These are phyloP conservation scores for Sebastes oblongus DNA, from an alignment of 2,797 vertebrate genomes.

Conservation along the genomic window DNA sequence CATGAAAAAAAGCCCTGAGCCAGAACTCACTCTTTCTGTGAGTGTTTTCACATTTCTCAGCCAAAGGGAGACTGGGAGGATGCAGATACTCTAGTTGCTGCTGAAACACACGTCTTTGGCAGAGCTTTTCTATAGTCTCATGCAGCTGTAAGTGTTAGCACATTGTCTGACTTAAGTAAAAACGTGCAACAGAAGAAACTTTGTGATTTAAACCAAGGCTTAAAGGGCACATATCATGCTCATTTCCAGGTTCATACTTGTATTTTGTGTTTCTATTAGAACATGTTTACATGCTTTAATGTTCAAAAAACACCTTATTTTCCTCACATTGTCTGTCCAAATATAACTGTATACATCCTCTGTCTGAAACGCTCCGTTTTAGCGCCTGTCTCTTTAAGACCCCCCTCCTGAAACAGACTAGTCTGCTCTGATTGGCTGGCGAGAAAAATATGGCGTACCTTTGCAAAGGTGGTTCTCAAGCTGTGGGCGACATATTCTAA, in stretches of 20 bases:
- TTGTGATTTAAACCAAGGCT: not conserved
- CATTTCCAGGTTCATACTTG: too few relatives aligned
- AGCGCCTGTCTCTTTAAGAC: not conserved
- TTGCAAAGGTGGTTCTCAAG: not conserved
- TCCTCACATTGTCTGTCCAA: rapidly evolving
- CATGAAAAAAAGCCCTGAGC: constrained; percentile 76
- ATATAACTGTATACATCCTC: not conserved
- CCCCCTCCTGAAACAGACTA: not conserved
- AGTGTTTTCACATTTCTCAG: constrained; percentile 85
- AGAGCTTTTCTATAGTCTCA: constrained; percentile 42
- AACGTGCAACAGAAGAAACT: not conserved
- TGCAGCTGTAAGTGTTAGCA: constrained; percentile 13
- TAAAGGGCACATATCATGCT: too few relatives aligned
- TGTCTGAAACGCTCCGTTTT: not conserved
- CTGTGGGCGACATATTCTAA: not conserved
- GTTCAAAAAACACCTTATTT: not conserved
- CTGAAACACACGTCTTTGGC: constrained; percentile 80
- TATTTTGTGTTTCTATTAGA: too few relatives aligned
- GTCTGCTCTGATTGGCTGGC: not conserved
- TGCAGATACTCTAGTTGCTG: constrained; percentile 71
- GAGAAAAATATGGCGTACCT: rapidly evolving
- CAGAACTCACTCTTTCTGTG: constrained; percentile 88
- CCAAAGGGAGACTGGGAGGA: constrained; percentile 76
- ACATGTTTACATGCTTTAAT: not conserved
- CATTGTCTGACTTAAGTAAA: constrained; percentile 26